These are phyloP conservation scores for Spodoptera picta DNA, from an alignment of 2,888 invertebrate species.

Conservation along the genomic window DNA sequence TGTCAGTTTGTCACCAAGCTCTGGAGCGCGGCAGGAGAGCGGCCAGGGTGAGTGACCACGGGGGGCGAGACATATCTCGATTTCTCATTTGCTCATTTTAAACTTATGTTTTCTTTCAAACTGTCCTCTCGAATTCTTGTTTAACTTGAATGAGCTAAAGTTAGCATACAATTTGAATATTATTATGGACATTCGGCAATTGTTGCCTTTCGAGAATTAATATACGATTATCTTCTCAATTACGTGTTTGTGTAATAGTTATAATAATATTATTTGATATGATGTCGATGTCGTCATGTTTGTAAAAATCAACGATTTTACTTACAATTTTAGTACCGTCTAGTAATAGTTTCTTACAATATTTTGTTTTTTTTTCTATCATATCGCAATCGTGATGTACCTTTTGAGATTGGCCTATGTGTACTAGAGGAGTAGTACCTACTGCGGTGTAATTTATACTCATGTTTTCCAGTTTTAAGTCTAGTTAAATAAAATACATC, in stretches of 20 bases:
- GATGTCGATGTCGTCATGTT: too few species aligned
- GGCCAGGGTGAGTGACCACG: constrained; percentile 64
- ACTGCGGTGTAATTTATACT: not conserved
- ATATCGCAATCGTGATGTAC: too few species aligned
- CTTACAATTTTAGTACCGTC: too few species aligned
- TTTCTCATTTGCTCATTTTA: constrained; percentile 69
- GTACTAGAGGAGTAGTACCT: too few species aligned
- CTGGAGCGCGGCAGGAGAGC: constrained; percentile 66
- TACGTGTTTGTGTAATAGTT: not conserved
- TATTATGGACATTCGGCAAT: constrained; percentile 1
- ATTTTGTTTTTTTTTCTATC: too few species aligned
- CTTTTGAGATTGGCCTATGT: too few species aligned
- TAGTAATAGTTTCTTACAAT: too few species aligned
- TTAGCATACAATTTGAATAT: constrained; percentile 9
- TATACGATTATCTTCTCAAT: not conserved
- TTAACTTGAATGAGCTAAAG: constrained; percentile 32
- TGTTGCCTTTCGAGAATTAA: not conserved
- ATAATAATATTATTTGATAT: too few species aligned
- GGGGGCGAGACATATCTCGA: constrained; percentile 60
- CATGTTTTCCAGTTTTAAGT: constrained; percentile 7
- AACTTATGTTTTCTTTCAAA: constrained; percentile 59
- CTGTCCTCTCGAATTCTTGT: constrained; percentile 38
- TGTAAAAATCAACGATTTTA: too few species aligned
- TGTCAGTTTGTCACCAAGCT: constrained; percentile 83
- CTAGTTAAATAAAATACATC: constrained; percentile 27